phyloP scores from a whole-genome alignment of 2,113 vertebrate genomes.

The Lepisosteus osseus region DNA sequence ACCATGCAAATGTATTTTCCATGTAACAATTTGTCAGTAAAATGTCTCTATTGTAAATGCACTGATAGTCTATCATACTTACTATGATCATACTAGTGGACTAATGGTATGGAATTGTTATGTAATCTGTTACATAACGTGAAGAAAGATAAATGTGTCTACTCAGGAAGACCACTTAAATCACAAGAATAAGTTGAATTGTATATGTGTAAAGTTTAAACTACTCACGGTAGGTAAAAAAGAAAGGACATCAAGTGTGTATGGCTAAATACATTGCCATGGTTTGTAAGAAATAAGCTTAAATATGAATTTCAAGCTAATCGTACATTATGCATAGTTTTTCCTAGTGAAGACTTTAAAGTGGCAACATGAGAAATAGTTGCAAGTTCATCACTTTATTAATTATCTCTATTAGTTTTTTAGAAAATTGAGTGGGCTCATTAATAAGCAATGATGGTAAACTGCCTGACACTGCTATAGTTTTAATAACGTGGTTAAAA shows the following conservation, averaged over 20 bases:
- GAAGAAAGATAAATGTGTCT: too few species aligned
- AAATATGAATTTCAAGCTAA: background rate
- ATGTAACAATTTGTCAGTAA: too few species aligned
- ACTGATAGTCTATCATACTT: too few species aligned
- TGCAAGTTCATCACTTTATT: background rate
- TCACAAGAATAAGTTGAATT: too few species aligned
- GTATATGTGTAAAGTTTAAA: background rate
- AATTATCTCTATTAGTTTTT: background rate
- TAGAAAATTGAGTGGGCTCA: slow-evolving; percentile 15
- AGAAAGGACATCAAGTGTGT: background rate
- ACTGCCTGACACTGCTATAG: slow-evolving; percentile 23
- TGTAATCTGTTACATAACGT: too few species aligned
- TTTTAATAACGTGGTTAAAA: slow-evolving; percentile 26
- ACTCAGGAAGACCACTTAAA: too few species aligned
- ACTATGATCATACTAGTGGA: too few species aligned
- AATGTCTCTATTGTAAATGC: too few species aligned
- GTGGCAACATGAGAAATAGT: background rate
- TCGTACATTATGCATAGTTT: too few species aligned
- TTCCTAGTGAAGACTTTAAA: too few species aligned
- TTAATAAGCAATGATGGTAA: slow-evolving; percentile 17
- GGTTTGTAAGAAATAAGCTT: background rate
- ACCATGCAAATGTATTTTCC: too few species aligned
- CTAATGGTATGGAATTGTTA: too few species aligned
- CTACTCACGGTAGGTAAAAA: background rate
- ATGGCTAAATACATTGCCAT: background rate